phyloP scores from a whole-genome alignment of 2,888 invertebrate genomes.

The Nomada flava region DNA sequence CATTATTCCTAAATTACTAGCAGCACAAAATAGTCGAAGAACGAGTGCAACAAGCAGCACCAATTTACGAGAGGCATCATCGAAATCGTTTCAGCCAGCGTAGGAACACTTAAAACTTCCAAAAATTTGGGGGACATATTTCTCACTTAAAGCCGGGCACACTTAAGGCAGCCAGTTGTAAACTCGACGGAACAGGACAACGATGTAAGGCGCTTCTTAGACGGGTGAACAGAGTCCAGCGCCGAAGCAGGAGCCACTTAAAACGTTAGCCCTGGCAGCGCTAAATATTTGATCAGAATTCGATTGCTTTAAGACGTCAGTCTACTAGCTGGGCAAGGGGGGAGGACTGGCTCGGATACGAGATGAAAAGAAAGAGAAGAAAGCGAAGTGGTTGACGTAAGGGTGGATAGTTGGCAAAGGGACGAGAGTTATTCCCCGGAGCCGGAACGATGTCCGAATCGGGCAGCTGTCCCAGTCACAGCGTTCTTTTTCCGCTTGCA shows the following conservation, averaged over 20 bases:
- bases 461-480: slow-evolving; percentile 80
- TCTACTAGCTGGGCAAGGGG: slow-evolving; percentile 61
- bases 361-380: slow-evolving; percentile 50
- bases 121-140: slow-evolving; percentile 34
- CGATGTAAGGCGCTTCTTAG: slow-evolving; percentile 75
- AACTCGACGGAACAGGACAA: slow-evolving; percentile 26
- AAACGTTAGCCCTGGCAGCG: slow-evolving; percentile 74
- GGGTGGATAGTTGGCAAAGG: slow-evolving; percentile 74
- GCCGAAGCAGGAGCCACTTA: slow-evolving; percentile 73
- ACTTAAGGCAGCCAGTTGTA: slow-evolving; percentile 2
- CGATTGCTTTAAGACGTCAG: slow-evolving; percentile 81
- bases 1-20: background rate
- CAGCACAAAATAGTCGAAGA: background rate
- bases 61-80: background rate
- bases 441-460: slow-evolving; percentile 76
- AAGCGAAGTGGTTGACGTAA: slow-evolving; percentile 63
- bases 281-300: slow-evolving; percentile 83
- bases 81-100: slow-evolving; percentile 1
- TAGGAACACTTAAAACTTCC: slow-evolving; percentile 45
- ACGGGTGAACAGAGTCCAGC: slow-evolving; percentile 60
- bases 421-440: slow-evolving; percentile 77
- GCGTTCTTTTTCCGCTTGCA: slow-evolving; percentile 63
- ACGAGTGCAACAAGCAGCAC: background rate
- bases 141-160: slow-evolving; percentile 28
- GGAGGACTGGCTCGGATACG: slow-evolving; percentile 50